Conservation (phyloP, 2,888 invertebrate genomes). For the Heliconius charithonia region DNA sequence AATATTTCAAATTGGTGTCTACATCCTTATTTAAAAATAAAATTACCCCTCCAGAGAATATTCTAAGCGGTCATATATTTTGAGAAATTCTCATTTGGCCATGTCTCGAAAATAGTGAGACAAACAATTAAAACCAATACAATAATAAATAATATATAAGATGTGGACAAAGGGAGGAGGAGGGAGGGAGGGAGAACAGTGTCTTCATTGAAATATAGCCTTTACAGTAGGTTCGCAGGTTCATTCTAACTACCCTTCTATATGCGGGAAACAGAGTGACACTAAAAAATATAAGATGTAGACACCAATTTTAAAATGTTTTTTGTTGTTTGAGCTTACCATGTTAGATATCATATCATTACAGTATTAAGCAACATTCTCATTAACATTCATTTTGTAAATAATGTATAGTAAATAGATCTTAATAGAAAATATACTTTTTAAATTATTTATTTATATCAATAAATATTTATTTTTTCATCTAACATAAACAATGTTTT, state of each 20-base stretch:
- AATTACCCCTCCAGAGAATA: background rate
- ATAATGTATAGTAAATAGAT: slow-evolving; percentile 1
- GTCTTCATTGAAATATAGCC: too few species aligned
- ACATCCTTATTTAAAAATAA: background rate
- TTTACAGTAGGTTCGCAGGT: too few species aligned
- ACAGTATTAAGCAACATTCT: slow-evolving; percentile 61
- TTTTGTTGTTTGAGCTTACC: slow-evolving; percentile 17
- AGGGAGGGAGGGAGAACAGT: too few species aligned
- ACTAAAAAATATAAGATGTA: background rate
- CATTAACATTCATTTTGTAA: slow-evolving; percentile 3
- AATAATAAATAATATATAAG: too few species aligned
- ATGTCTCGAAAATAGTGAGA: background rate
- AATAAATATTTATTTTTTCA: slow-evolving; percentile 24
- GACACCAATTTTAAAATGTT: background rate
- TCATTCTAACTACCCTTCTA: too few species aligned
- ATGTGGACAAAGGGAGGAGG: too few species aligned
- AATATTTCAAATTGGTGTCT: background rate
- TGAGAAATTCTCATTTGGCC: background rate
- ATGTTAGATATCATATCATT: slow-evolving; percentile 30
- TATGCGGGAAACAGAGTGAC: too few species aligned
- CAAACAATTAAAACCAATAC: background rate
- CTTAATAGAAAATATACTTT: slow-evolving; percentile 12
- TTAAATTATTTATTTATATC: background rate
- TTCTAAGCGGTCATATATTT: background rate
- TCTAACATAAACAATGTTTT: background rate